Evolutionary conservation across 1,140 invertebrate genomes (phyloP), one percentile per base, ranked within the genome.

Genomic region (Melanaphis sacchari): DNA sequence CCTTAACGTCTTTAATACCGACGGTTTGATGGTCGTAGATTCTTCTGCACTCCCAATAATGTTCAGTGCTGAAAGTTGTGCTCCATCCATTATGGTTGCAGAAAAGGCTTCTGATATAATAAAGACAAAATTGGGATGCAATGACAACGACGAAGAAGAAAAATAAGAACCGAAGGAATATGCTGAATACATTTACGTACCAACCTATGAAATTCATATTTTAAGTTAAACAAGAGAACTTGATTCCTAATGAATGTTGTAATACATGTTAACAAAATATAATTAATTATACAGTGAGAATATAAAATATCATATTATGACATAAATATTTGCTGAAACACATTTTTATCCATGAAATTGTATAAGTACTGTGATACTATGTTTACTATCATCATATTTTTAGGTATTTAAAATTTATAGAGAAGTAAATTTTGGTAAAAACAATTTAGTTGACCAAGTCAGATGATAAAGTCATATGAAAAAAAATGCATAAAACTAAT

Each of bases 81-180:
- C 95, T 21, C 95, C 96, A 21, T 94, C 95, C n/a, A 95, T 96
- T 94, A 96, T 96, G 96, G 96, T 96, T 93, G 96, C 95, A 7
- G 96, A 96, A 94, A 95, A 96, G 94, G 96, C 95, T 0, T 95
- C 96, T 5, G 96, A 96, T 94, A 95, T 96, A 2, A 96, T 96
- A n/a, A 90, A 87, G 54, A 9, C 26, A 22, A 40, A 93, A 41
- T 91, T 91, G 49, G 89, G 89, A 52, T 93, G 38, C 9, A 7
- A 52, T 21, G n/a, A 40, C 26, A 46, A 49, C 7, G 76, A 85
- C 0, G 38, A 76, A 7, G 54, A 87, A 87, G 40, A 15, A 15
- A 46, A 38, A n/a, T 7, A 89, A 38, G 21, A 89, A 5, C 5
- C 36, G 0, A 5, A 54, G 9, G 22, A 52, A 11, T n/a, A 41